Percentiles rank a stretch among this genome's conserved stretches.
phyloP scores from a whole-genome alignment of 2,113 vertebrate genomes.

The Chloroceryle aenea region DNA sequence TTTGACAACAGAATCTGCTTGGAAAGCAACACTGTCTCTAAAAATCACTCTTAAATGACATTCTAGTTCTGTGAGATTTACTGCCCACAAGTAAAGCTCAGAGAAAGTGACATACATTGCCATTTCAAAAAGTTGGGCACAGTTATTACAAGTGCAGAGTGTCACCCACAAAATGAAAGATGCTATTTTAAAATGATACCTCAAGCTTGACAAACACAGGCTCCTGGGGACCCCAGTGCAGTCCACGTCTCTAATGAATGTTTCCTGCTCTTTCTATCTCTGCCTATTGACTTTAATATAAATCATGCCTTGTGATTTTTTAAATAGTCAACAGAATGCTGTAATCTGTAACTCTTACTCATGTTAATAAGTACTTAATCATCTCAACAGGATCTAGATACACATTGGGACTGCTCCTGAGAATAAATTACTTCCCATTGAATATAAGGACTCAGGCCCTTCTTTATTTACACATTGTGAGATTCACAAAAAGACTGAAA shows the following conservation, averaged over 20 bases:
- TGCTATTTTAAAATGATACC: slow-evolving; percentile 16
- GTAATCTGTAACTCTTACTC: slow-evolving; percentile 24
- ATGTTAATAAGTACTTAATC: slow-evolving; percentile 40
- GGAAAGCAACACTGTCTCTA: neutral
- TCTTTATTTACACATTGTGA: slow-evolving; percentile 46
- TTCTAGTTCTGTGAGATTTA: neutral
- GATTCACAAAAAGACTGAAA: slow-evolving; percentile 34
- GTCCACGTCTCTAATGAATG: neutral
- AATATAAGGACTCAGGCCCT: neutral
- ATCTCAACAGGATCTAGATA: slow-evolving; percentile 25
- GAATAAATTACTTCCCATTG: slow-evolving; percentile 28
- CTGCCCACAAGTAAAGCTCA: neutral
- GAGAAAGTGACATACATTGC: neutral
- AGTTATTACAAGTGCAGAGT: neutral
- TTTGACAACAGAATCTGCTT: neutral
- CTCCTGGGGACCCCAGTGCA: neutral
- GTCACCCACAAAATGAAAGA: neutral
- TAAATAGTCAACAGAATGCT: slow-evolving; percentile 7
- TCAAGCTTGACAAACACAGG: neutral
- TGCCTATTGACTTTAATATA: neutral
- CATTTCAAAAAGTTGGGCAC: neutral
- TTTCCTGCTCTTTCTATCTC: neutral
- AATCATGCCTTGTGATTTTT: neutral
- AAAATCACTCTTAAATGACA: neutral
- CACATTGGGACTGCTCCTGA: neutral